Percentiles rank a stretch among this genome's conserved stretches.
These are phyloP conservation scores for Dasyprocta punctata DNA, from an alignment of 2,113 vertebrate genomes.

Conservation along the genomic window DNA sequence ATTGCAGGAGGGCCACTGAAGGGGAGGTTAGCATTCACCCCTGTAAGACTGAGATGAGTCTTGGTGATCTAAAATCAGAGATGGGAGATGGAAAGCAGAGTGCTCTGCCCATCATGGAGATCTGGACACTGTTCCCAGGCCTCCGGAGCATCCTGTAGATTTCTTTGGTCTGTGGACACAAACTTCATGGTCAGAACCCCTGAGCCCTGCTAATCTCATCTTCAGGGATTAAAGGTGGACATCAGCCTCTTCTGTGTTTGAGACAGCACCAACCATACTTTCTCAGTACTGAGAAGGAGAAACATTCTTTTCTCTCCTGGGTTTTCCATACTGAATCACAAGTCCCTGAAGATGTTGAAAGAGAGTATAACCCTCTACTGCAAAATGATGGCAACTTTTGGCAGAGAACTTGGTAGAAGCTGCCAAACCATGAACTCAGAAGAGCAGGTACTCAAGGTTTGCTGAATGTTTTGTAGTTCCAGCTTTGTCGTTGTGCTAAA, in stretches of 20 bases:
- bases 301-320: not conserved
- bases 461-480: not conserved
- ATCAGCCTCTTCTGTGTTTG: not conserved
- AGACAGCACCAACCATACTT: not conserved
- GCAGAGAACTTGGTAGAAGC: slow-evolving; percentile 35
- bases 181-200: not conserved
- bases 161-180: not conserved
- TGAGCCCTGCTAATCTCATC: not conserved
- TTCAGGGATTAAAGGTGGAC: not conserved
- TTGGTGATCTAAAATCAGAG: not conserved
- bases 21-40: not conserved
- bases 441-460: not conserved
- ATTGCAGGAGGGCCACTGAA: not conserved
- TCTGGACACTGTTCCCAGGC: not conserved
- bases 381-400: not conserved
- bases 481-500: not conserved
- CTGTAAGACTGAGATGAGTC: not conserved
- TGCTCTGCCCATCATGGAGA: not conserved
- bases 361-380: not conserved
- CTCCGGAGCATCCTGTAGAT: accelerated
- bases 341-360: not conserved
- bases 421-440: not conserved
- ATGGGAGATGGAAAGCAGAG: not conserved
- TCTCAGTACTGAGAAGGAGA: not conserved
- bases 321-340: not conserved